A percentile compares a stretch with the other conserved stretches of the same genome.
Evolutionary conservation across 2,113 vertebrate genomes (phyloP).

Genomic region (Apteryx mantelli): DNA sequence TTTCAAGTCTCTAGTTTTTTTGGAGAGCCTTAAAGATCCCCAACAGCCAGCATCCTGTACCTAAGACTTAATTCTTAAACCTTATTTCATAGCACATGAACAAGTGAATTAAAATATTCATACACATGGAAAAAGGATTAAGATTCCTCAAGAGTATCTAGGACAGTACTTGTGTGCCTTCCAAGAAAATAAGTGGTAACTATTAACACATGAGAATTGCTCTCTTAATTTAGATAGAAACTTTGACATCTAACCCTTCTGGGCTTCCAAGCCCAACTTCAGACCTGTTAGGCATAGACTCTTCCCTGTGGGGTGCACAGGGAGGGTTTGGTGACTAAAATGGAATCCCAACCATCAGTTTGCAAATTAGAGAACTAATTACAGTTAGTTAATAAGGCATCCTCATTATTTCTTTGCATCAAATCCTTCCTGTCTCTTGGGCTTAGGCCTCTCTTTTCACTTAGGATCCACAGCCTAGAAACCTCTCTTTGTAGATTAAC

Average conservation of each 20-base stretch:
- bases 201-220: neutral
- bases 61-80: neutral
- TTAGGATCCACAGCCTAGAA: neutral
- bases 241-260: neutral
- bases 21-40: fast-evolving
- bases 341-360: neutral
- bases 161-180: neutral
- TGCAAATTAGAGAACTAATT: neutral
- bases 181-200: neutral
- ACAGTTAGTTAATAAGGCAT: neutral
- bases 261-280: neutral
- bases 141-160: neutral
- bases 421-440: neutral
- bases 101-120: neutral
- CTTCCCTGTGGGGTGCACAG: fast-evolving
- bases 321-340: neutral
- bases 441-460: neutral
- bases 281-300: neutral
- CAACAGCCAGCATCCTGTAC: neutral
- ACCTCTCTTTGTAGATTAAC: neutral
- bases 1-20: neutral
- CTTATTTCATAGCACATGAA: neutral
- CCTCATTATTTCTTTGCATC: neutral
- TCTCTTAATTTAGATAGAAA: neutral
- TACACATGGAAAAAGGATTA: neutral